Evolutionary conservation across 2,113 vertebrate species (phyloP).

Genomic region (Sorex fumeus): DNA sequence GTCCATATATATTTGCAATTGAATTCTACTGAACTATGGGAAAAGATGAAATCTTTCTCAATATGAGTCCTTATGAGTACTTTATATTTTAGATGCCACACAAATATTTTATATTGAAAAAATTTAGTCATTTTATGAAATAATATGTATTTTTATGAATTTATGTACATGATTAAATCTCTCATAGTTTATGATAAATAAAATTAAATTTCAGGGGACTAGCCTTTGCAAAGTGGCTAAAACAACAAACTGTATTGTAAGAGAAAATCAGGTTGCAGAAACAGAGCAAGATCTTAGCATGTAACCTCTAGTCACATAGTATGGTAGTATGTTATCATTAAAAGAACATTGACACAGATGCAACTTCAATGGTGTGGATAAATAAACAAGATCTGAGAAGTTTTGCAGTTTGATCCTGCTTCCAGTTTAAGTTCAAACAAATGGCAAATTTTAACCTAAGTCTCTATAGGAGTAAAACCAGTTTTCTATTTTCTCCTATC

Average conservation of each 20-base stretch:
- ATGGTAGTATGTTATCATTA: background rate
- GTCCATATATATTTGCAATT: too few relatives aligned
- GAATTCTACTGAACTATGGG: too few relatives aligned
- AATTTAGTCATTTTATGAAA: too few relatives aligned
- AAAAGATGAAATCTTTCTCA: too few relatives aligned
- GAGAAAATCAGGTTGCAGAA: background rate
- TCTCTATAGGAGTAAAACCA: background rate
- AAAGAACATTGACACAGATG: background rate
- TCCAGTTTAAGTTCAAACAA: background rate
- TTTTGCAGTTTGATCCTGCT: background rate
- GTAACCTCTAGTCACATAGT: background rate
- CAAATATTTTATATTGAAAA: too few relatives aligned
- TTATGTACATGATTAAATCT: background rate
- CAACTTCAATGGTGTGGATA: background rate
- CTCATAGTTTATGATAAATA: background rate
- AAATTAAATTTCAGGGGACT: background rate
- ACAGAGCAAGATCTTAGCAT: background rate
- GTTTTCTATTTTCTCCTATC: background rate
- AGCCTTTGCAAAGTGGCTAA: background rate
- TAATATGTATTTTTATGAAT: too few relatives aligned
- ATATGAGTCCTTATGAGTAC: too few relatives aligned
- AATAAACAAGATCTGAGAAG: background rate
- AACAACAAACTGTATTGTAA: background rate
- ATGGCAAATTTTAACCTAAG: background rate
- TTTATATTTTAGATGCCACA: too few relatives aligned